Conservation (phyloP, 2,888 invertebrate species). For the Acanthoscelides obtectus region DNA sequence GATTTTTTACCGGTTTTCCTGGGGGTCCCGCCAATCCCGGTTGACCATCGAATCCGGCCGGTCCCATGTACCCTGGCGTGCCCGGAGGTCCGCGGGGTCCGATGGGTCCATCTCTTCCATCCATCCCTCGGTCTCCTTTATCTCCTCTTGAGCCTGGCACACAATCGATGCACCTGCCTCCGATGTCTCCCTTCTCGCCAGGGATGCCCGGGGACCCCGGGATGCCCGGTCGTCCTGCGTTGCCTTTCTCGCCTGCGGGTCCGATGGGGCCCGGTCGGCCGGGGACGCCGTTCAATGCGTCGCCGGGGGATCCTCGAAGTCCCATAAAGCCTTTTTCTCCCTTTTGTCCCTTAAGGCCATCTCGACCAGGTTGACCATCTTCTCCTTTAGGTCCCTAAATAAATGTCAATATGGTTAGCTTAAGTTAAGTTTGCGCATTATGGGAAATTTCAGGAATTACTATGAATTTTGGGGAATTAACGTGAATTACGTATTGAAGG, state of each 20-base stretch:
- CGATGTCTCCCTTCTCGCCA: constrained; percentile 75
- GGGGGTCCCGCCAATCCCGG: constrained; percentile 66
- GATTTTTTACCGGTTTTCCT: constrained; percentile 61
- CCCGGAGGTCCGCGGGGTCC: constrained; percentile 75
- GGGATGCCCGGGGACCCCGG: constrained; percentile 56
- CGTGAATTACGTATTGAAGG: no score
- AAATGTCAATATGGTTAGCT: background rate
- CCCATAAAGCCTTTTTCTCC: constrained; percentile 77
- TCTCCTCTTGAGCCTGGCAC: constrained; percentile 68
- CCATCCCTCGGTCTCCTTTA: constrained; percentile 71
- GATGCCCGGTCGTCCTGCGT: constrained; percentile 61
- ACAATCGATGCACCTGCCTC: constrained; percentile 76
- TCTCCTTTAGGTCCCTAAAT: constrained; percentile 71
- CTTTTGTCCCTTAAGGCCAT: constrained; percentile 70
- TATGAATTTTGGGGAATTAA: no score
- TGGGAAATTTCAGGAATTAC: no score
- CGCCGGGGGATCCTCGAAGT: constrained; percentile 68
- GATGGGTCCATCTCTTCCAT: constrained; percentile 62
- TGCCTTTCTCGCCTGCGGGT: constrained; percentile 62
- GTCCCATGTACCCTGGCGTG: constrained; percentile 63
- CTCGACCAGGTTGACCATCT: constrained; percentile 65
- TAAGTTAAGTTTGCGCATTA: background rate
- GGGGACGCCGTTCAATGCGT: constrained; percentile 72
- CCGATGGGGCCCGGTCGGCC: constrained; percentile 70
- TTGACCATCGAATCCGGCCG: constrained; percentile 61